Evolutionary conservation across 2,888 invertebrate species (phyloP).

Genomic region (Ophioninae sp.): DNA sequence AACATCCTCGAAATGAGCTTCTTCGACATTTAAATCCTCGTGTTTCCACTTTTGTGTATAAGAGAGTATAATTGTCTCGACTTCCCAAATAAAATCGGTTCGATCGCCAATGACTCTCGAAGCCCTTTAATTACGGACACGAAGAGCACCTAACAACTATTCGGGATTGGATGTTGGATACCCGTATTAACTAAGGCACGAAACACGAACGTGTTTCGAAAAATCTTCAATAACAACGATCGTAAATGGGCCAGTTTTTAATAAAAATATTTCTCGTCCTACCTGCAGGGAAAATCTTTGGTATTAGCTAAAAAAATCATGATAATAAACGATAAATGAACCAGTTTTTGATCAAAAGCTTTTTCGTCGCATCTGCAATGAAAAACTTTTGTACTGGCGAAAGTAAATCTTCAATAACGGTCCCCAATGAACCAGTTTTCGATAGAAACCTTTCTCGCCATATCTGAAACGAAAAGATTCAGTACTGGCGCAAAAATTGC

Average conservation of each 20-base stretch:
- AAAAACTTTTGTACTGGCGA: too few species aligned
- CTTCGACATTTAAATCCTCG: not conserved
- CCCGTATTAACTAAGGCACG: not conserved
- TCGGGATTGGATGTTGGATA: not conserved
- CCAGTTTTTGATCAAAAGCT: too few species aligned
- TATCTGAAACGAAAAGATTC: slow-evolving; percentile 41
- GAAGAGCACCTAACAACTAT: too few species aligned
- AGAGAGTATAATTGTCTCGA: not conserved
- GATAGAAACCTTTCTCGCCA: slow-evolving; percentile 35
- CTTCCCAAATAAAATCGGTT: slow-evolving; percentile 2
- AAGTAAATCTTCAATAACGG: too few species aligned
- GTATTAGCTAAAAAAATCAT: slow-evolving; percentile 24
- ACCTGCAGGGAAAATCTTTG: slow-evolving; percentile 43
- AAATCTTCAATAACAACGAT: not conserved
- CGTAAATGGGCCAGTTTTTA: not conserved
- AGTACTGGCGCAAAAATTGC: slow-evolving; percentile 27
- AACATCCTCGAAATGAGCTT: slow-evolving; percentile 9
- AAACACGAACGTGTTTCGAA: not conserved
- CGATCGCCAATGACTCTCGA: slow-evolving; percentile 6
- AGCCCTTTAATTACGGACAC: not conserved
- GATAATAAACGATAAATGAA: too few species aligned
- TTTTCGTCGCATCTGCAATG: too few species aligned
- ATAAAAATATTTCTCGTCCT: slow-evolving; percentile 33
- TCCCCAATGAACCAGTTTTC: not conserved
- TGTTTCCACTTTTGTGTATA: not conserved